Base-by-base conservation (phyloP, 2,113 vertebrate species). In the Leucopsar rothschildi region DNA sequence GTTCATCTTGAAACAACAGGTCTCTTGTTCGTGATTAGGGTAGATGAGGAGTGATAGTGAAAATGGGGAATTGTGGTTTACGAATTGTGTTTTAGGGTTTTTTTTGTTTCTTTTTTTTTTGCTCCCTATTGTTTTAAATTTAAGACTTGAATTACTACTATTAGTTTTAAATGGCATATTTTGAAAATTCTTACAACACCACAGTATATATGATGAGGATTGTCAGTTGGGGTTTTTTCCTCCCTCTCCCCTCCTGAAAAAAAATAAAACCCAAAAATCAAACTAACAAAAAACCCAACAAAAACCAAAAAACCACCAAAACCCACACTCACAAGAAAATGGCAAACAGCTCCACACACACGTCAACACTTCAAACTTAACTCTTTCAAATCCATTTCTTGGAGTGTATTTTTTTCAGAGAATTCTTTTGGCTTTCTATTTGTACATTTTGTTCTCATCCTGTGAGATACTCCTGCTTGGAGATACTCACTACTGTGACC, bases 71-170 rank as follows among this genome's bases (percentile, higher is more conserved):
- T 37, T 57, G 9, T 37, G n/a, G 9, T 72, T 71, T 52, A 33
- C 25, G 7, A 82, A 9, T 25, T 65, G 5, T 49, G n/a, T 4
- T 72, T 61, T 42, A 25, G 22, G 10, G 0, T 0, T 3, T 29
- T 44, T 50, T 23, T 25, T 23, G 15, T 5, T 16, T 37, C 2
- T 29, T 55, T 16, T 8, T 6, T 22, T 20, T 22, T 20, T 33
- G 3, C 23, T 29, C 3, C 6, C 14, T 49, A 7, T 35, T 77
- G 22, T 61, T 50, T 59, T 70, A 12, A 28, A 78, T 73, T 21
- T 66, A 53, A 31, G 4, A 19, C 44, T 80, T 49, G 9, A 70
- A 28, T 60, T 88, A 55, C 69, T 64, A 49, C 24, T 44, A 6
- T 25, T 60, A 24, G 7, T 64, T 76, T 71, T 81, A 80, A 80